Percentiles rank a stretch among this genome's conserved stretches.
These are phyloP conservation scores for Trichogramma pretiosum DNA, from an alignment of 1,140 invertebrate genomes.

Conservation along the genomic window DNA sequence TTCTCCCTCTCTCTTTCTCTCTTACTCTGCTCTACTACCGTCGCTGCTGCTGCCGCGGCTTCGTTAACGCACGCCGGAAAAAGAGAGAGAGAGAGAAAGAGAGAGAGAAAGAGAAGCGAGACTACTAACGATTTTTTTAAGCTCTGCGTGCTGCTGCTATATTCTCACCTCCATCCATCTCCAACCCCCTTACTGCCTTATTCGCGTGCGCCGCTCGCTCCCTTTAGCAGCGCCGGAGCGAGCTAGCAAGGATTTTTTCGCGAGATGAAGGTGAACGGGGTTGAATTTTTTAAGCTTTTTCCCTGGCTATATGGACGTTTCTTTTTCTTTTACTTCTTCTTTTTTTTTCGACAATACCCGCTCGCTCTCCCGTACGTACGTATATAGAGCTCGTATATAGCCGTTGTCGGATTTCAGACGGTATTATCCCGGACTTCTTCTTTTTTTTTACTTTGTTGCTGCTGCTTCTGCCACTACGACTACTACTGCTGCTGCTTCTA, in stretches of 20 bases:
- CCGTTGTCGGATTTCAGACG: too few species aligned
- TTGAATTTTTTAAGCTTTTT: slow-evolving; percentile 3
- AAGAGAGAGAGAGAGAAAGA: too few species aligned
- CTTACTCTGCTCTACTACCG: too few species aligned
- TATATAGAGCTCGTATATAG: too few species aligned
- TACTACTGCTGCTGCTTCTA: too few species aligned
- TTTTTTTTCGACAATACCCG: too few species aligned
- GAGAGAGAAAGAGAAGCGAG: background rate
- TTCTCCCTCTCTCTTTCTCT: background rate
- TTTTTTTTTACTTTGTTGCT: too few species aligned
- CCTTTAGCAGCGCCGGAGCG: background rate
- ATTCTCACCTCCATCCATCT: background rate
- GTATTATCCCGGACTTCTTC: background rate
- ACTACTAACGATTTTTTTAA: slow-evolving; percentile 15
- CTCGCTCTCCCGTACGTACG: too few species aligned
- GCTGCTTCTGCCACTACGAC: too few species aligned
- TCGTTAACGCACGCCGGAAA: slow-evolving; percentile 11
- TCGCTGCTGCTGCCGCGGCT: background rate
- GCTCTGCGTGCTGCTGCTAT: background rate
- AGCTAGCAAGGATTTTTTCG: background rate
- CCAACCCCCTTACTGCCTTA: background rate
- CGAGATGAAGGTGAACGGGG: background rate
- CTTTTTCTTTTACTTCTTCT: background rate
- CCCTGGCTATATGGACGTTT: background rate
- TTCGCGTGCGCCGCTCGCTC: too few species aligned